Conservation (phyloP, 2,113 vertebrate species). For the Coreoperca whiteheadi region DNA sequence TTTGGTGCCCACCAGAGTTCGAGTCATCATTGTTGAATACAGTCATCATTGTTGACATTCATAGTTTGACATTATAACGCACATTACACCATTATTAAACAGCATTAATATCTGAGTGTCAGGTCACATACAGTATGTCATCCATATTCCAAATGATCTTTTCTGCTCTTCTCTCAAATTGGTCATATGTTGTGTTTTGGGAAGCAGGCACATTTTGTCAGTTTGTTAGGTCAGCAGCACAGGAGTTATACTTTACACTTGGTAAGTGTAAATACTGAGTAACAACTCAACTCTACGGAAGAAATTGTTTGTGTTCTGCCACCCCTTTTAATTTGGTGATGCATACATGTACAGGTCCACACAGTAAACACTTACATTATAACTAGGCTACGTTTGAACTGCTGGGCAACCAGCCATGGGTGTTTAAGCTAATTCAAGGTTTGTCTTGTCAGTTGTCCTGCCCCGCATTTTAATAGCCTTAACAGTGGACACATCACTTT, state of each 20-base stretch:
- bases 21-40: no score
- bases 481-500: not conserved
- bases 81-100: no score
- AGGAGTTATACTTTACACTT: not conserved
- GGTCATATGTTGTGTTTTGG: not conserved
- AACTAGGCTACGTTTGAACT: not conserved
- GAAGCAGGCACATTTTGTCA: not conserved
- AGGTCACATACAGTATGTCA: not conserved
- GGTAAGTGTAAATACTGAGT: not conserved
- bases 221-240: not conserved
- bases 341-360: not conserved
- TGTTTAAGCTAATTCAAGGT: not conserved
- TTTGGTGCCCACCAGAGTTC: no score
- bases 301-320: not conserved
- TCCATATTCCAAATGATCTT: no score
- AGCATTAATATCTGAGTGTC: no score
- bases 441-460: not conserved
- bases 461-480: not conserved
- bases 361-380: not conserved
- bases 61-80: no score
- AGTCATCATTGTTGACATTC: no score
- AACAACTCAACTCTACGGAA: not conserved
- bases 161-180: not conserved
- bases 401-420: not conserved
- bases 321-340: not conserved